A percentile compares a stretch with the other conserved stretches of the same genome.
These are phyloP conservation scores for Lepidiolamprologus cunningtoni DNA, from an alignment of 2,113 vertebrate genomes.

Conservation along the genomic window DNA sequence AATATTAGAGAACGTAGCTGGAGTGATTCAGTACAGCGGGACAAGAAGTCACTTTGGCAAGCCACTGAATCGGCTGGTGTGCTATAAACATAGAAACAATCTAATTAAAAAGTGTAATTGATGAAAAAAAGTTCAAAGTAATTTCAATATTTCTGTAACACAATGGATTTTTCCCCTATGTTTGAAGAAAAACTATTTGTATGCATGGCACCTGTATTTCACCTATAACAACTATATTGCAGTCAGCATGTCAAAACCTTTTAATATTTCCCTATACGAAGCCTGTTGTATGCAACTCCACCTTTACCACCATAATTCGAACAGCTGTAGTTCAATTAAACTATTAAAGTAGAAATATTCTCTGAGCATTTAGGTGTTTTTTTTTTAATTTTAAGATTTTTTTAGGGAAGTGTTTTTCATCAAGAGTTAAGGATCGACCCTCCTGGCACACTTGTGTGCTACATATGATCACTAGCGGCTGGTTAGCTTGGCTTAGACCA, in stretches of 20 bases:
- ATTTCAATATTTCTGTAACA: not conserved
- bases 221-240: not conserved
- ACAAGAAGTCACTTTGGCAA: not conserved
- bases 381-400: not conserved
- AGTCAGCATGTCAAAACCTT: not conserved
- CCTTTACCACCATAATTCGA: not conserved
- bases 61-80: not conserved
- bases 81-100: not conserved
- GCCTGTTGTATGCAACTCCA: not conserved
- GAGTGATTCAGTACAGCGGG: not conserved
- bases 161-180: not conserved
- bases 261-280: not conserved
- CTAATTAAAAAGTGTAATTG: not conserved
- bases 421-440: not conserved
- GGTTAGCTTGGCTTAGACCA: not conserved
- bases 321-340: not conserved
- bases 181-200: not conserved
- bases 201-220: not conserved
- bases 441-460: not conserved
- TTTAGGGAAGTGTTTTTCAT: not conserved
- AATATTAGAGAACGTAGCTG: not conserved
- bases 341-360: not conserved
- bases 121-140: not conserved
- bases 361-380: not conserved
- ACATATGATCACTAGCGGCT: not conserved